Conservation (phyloP, 1,140 invertebrate genomes). For the Panagrolaimus sp. region DNA sequence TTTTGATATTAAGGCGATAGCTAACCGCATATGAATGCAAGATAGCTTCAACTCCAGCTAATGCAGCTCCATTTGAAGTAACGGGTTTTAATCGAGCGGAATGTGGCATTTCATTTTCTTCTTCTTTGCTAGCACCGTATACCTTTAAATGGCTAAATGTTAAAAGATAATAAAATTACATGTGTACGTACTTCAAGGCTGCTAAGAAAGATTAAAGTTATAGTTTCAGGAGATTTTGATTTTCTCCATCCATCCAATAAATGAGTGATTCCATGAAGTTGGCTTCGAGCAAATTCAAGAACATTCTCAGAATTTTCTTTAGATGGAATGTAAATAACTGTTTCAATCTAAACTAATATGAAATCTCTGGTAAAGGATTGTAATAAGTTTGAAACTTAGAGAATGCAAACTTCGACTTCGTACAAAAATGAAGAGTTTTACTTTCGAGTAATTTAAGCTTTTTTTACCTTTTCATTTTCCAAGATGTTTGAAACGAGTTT, state of each 20-base stretch:
- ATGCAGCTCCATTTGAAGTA: background rate
- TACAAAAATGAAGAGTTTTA: no score
- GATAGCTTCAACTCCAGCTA: conserved; percentile 15
- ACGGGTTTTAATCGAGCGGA: background rate
- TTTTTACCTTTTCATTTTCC: background rate
- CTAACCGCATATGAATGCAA: conserved; percentile 25
- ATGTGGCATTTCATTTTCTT: background rate
- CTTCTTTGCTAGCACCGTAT: background rate
- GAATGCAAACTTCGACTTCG: no score
- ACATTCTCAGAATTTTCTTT: background rate
- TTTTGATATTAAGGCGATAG: conserved; percentile 19
- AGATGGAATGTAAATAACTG: background rate
- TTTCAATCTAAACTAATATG: background rate
- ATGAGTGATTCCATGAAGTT: background rate
- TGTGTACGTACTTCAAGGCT: background rate
- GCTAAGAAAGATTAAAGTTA: conserved; percentile 3
- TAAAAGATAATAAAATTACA: background rate
- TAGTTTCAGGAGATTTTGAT: background rate
- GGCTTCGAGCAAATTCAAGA: conserved; percentile 1
- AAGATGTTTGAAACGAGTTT: background rate
- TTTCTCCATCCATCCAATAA: conserved; percentile 11
- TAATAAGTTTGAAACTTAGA: no score
- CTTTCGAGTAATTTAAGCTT: no score
- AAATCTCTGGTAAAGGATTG: no score
- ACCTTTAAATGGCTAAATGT: background rate